These are phyloP conservation scores for Setipinna tenuifilis DNA, from an alignment of 2,797 vertebrate species.

Conservation along the genomic window DNA sequence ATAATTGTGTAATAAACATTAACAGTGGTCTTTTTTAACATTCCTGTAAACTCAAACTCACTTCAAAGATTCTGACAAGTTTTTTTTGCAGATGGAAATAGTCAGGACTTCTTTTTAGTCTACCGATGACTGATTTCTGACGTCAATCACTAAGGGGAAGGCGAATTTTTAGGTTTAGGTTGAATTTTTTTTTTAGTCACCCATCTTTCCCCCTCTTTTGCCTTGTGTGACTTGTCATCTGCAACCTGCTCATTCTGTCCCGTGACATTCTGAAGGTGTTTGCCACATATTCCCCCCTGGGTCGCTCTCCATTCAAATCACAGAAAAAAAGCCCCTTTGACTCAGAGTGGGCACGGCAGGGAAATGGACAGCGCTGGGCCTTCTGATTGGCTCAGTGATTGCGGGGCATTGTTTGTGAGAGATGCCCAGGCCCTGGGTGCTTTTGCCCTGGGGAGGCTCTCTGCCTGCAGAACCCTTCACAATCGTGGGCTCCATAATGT, in stretches of 20 bases:
- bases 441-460: background rate
- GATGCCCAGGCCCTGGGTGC: background rate
- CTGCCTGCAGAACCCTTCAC: too few relatives aligned
- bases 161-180: background rate
- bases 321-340: background rate
- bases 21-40: too few relatives aligned
- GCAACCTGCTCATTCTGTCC: background rate
- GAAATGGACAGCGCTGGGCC: background rate
- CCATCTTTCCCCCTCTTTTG: background rate
- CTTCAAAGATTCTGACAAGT: background rate
- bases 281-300: background rate
- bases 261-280: background rate
- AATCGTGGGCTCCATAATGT: too few relatives aligned
- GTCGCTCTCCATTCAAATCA: background rate
- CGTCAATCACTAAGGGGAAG: background rate
- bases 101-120: background rate
- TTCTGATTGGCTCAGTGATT: background rate
- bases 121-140: background rate
- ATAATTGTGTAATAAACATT: too few relatives aligned
- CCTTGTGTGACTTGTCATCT: background rate
- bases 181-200: background rate
- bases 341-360: background rate
- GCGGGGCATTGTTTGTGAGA: background rate
- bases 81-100: background rate
- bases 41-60: too few relatives aligned